Base-by-base conservation (phyloP, 1,140 invertebrate species). In the Ganaspis sp. region DNA sequence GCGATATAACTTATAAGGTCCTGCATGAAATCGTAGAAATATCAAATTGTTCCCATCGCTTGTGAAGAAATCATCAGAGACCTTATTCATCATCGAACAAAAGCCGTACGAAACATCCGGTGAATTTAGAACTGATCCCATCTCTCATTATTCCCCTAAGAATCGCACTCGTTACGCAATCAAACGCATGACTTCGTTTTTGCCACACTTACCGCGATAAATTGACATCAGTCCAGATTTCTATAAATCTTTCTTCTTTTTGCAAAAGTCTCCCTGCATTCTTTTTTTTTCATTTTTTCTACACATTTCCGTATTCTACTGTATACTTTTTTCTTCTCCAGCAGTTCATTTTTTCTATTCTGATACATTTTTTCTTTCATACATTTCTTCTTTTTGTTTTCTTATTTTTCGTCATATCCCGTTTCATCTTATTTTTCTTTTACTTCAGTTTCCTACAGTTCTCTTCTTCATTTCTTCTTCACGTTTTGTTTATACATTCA, bases 81-180 rank as follows among this genome's bases (percentile, higher is more conserved):
- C 82, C 77, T 76, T 78, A 87, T 89, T 87, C 87, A 85, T 87
- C 86, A 88, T 86, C 84, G 79, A 87, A 90, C 89, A 90, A 90
- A 89, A 86, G 86, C 86, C 82, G 74, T 87, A 83, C 85, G 84
- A 89, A 87, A 90, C 86, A 89, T 90, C 89, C 89, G 89, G 89
- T 84, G 79, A 89, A 88, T 89, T 90, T 86, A 87, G 84, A 87
- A 86, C 84, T 83, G 84, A 87, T 87, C 84, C 81, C 82, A 87
- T 86, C 84, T 84, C 75, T 82, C 81, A 85, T 85, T 86, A 85
- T 86, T 85, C 83, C 82, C 73, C 80, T 74, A 78, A 81, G 77
- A 83, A 78, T 83, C 70, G 81, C 75, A 77, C 73, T 69, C 58
- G 54, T 83, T 83, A 77, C 76, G 79, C 79, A 83, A 83, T 83